Evolutionary conservation across 2,797 vertebrate genomes (phyloP).

Genomic region (Dermochelys coriacea): DNA sequence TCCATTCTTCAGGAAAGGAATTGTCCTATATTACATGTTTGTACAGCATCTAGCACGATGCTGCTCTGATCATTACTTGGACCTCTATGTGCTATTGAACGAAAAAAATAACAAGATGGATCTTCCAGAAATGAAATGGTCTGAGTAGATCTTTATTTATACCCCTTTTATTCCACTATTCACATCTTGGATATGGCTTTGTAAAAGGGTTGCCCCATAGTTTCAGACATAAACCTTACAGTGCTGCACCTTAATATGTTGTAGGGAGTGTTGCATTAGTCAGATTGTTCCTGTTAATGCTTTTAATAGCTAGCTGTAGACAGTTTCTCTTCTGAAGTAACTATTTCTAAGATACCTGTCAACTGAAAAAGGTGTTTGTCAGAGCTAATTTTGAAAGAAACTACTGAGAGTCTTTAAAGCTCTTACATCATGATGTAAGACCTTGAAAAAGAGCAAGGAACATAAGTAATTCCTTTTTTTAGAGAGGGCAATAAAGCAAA

Average conservation of each 20-base stretch:
- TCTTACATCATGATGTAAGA: background rate
- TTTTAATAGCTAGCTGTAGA: background rate
- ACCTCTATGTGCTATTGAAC: too few relatives aligned
- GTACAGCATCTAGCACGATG: accelerated
- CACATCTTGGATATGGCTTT: background rate
- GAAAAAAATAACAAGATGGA: background rate
- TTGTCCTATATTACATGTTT: background rate
- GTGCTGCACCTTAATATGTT: background rate
- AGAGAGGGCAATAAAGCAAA: slow-evolving; percentile 49
- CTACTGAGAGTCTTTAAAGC: background rate
- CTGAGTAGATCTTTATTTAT: background rate
- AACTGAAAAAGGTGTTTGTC: background rate
- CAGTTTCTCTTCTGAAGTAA: background rate
- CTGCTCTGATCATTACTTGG: background rate
- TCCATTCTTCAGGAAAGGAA: background rate
- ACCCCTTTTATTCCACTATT: background rate
- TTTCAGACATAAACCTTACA: background rate
- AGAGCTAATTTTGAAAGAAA: slow-evolving; percentile 32
- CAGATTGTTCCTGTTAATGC: background rate
- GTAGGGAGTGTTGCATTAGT: background rate
- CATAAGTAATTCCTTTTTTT: background rate
- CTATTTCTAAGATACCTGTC: background rate
- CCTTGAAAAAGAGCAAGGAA: slow-evolving; percentile 18
- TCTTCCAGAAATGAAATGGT: background rate
- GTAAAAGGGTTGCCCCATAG: accelerated